These are phyloP conservation scores for Meleagris gallopavo DNA, from an alignment of 2,113 vertebrate genomes.

Conservation along the genomic window DNA sequence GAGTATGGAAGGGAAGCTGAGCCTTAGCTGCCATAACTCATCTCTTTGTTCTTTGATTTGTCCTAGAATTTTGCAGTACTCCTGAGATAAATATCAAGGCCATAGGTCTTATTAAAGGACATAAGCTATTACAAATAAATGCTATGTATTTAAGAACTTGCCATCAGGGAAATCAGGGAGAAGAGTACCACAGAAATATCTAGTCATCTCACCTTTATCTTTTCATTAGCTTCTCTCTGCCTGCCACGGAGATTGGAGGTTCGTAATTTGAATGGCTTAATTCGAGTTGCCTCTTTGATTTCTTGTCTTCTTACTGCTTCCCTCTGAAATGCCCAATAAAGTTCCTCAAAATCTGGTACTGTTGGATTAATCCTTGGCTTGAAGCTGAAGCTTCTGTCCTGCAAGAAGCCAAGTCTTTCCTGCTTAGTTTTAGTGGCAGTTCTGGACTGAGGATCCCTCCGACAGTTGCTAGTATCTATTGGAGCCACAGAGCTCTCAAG, in stretches of 20 bases:
- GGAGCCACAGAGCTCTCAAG: constrained; percentile 74
- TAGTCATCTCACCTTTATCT: constrained; percentile 51
- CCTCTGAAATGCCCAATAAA: constrained; percentile 87
- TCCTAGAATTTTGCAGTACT: background rate
- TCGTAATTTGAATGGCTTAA: constrained; percentile 88
- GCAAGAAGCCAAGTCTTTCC: constrained; percentile 84
- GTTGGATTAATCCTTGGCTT: constrained; percentile 83
- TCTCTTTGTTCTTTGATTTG: background rate
- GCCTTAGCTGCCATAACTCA: background rate
- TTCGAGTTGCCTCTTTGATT: constrained; percentile 81
- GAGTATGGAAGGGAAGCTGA: background rate
- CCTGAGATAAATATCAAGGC: background rate
- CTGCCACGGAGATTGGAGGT: constrained; percentile 80
- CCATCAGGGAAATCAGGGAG: background rate
- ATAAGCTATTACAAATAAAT: background rate
- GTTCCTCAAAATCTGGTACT: constrained; percentile 86
- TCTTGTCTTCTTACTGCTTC: constrained; percentile 76
- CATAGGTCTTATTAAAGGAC: background rate
- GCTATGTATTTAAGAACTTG: background rate
- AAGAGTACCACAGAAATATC: background rate
- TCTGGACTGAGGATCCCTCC: constrained; percentile 61
- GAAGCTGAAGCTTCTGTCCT: constrained; percentile 85
- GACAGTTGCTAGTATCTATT: constrained; percentile 32
- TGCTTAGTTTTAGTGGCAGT: constrained; percentile 80
- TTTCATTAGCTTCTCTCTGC: constrained; percentile 54